phyloP scores from a whole-genome alignment of 2,113 vertebrate genomes.

The Poeciliopsis occidentalis region DNA sequence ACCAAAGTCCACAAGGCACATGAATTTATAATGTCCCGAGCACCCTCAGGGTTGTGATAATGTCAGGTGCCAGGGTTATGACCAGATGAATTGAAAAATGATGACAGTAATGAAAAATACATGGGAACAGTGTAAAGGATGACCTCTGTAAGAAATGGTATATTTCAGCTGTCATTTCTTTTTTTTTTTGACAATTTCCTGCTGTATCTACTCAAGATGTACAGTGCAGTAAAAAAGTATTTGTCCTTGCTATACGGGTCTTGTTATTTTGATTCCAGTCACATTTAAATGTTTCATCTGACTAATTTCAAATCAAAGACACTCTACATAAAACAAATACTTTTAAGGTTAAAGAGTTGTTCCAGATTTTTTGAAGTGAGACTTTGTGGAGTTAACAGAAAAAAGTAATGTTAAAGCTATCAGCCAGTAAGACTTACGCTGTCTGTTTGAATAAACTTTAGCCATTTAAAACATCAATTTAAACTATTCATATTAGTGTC shows the following conservation, averaged over 20 bases:
- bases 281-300: no score
- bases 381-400: no score
- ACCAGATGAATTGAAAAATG: slow-evolving; percentile 60
- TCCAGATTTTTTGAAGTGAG: no score
- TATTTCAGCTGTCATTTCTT: slow-evolving; percentile 3
- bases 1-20: slow-evolving; percentile 67
- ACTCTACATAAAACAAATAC: background rate
- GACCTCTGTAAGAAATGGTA: slow-evolving; percentile 49
- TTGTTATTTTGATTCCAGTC: no score
- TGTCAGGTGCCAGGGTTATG: slow-evolving; percentile 65
- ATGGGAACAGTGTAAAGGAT: slow-evolving; percentile 54
- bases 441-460: no score
- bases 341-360: no score
- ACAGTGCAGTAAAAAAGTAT: background rate
- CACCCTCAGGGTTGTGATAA: slow-evolving; percentile 57
- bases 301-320: background rate
- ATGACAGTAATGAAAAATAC: slow-evolving; percentile 68
- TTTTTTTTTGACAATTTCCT: background rate
- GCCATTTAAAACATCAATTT: no score
- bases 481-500: no score
- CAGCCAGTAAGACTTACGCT: no score
- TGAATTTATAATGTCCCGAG: slow-evolving; percentile 66
- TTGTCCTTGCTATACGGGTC: background rate
- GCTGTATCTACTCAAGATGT: background rate
- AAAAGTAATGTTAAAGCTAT: no score